A percentile compares a stretch with the other conserved stretches of the same genome.
Evolutionary conservation across 2,113 vertebrate species (phyloP).

Genomic region (Rallus limicola): DNA sequence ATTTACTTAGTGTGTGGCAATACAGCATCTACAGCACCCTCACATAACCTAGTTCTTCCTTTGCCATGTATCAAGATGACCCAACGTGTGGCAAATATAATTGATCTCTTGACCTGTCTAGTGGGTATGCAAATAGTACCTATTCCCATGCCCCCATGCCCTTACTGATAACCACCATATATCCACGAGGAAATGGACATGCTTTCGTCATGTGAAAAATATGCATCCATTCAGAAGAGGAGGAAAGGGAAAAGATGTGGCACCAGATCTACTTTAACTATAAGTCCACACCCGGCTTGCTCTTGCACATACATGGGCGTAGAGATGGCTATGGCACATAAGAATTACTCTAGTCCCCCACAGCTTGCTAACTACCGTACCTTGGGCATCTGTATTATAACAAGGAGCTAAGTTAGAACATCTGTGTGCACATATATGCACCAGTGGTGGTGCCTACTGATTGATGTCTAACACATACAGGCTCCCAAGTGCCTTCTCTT

Average conservation of each 20-base stretch:
- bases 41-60: not conserved
- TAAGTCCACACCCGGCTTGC: not conserved
- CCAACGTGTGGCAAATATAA: not conserved
- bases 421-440: fast-evolving
- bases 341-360: not conserved
- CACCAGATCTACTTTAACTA: not conserved
- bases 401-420: not conserved
- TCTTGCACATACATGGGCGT: not conserved
- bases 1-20: not conserved
- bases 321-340: not conserved
- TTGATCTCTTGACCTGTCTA: not conserved
- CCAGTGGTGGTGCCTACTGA: not conserved
- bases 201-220: not conserved
- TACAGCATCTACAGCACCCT: not conserved
- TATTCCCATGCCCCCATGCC: not conserved
- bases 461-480: not conserved
- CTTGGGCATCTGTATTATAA: not conserved
- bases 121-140: not conserved
- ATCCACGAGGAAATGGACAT: not conserved
- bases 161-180: not conserved
- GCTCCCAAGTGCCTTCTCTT: not conserved
- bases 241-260: not conserved
- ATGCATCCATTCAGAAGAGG: not conserved
- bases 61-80: not conserved
- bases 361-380: not conserved